Conservation (phyloP, 1,140 invertebrate genomes). For the Armadillidium nasatum region DNA sequence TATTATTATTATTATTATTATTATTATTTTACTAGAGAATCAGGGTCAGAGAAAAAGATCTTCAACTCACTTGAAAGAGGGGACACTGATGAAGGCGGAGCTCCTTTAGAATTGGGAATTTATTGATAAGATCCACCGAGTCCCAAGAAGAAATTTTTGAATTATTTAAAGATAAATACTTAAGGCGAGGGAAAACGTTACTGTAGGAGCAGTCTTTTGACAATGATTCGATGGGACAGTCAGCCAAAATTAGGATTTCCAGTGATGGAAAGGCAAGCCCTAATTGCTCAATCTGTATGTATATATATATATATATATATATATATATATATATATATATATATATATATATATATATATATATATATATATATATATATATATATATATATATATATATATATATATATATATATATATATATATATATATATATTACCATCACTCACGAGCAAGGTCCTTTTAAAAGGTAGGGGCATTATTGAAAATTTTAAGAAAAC, state of each 20-base stretch:
- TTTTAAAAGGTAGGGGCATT: too few relatives aligned
- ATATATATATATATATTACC: too few relatives aligned
- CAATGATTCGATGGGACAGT: constrained; percentile 36
- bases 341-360: too few relatives aligned
- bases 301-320: too few relatives aligned
- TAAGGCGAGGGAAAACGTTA: constrained; percentile 36
- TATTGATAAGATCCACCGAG: constrained; percentile 39
- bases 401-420: too few relatives aligned
- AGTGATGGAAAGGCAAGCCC: constrained; percentile 39
- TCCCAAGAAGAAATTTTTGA: constrained; percentile 37
- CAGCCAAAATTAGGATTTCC: constrained; percentile 39
- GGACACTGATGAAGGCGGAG: constrained; percentile 40
- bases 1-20: constrained; percentile 7
- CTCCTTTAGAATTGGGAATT: constrained; percentile 38
- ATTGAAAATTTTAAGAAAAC: too few relatives aligned
- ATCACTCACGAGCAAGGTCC: too few relatives aligned
- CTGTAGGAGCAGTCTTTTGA: constrained; percentile 21
- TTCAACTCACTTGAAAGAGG: constrained; percentile 39
- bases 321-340: too few relatives aligned
- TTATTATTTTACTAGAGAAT: neutral
- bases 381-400: too few relatives aligned
- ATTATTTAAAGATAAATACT: constrained; percentile 40
- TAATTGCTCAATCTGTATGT: constrained; percentile 39
- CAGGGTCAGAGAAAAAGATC: neutral
- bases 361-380: too few relatives aligned